Conservation (phyloP, 2,888 invertebrate species). For the Hetaerina titia region DNA sequence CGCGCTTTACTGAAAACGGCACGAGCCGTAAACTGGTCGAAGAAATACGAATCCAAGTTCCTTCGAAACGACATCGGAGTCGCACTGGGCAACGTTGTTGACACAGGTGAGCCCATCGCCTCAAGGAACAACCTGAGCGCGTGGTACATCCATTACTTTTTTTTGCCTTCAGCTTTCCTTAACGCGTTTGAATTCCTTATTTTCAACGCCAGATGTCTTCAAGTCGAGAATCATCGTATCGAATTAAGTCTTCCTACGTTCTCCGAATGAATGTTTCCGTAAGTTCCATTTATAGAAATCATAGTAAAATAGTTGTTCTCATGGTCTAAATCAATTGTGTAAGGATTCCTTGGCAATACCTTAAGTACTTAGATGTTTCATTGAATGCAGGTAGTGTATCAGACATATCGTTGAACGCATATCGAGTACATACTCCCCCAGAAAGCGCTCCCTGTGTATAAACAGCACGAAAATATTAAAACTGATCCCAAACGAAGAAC, state of each 20-base stretch:
- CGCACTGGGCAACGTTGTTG: slow-evolving; percentile 6
- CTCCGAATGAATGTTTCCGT: background rate
- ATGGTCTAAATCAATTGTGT: too few species aligned
- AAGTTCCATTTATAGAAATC: background rate
- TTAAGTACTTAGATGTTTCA: too few species aligned
- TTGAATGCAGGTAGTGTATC: too few species aligned
- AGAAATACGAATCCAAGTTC: slow-evolving; percentile 12
- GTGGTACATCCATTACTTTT: background rate
- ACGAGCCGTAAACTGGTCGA: slow-evolving; percentile 22
- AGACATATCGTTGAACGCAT: too few species aligned
- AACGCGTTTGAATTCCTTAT: background rate
- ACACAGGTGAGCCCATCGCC: slow-evolving; percentile 29
- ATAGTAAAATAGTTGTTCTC: background rate
- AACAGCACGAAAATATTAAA: too few species aligned
- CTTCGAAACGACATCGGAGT: background rate
- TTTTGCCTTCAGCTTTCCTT: background rate
- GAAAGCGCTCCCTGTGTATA: too few species aligned
- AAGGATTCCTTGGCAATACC: too few species aligned
- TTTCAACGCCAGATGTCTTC: background rate
- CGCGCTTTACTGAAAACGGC: background rate
- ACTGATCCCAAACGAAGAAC: too few species aligned
- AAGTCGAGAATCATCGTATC: background rate
- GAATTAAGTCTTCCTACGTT: background rate
- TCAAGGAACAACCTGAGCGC: slow-evolving; percentile 14
- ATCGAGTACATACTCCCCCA: too few species aligned